Evolutionary conservation across 2,888 invertebrate genomes (phyloP), one percentile per base, ranked within the genome.

Genomic region (Aplocera efformata): DNA sequence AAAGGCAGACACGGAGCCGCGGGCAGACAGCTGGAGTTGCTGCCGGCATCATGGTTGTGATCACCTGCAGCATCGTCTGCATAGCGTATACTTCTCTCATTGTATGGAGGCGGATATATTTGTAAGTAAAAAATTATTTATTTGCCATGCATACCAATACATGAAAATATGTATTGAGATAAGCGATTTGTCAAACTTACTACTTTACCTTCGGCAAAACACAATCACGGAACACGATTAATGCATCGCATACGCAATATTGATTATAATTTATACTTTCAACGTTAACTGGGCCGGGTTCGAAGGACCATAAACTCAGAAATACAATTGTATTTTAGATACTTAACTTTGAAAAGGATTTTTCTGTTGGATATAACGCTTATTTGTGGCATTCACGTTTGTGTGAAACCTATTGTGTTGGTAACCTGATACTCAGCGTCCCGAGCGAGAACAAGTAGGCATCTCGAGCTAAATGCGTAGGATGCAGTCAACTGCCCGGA

Each of bases 101-200:
- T 27, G 75, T 85, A 3, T 88, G 84, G 85, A 72, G 84, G 52
- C 63, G 81, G 58, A 77, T 82, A 68, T 85, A 85, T 55, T 53
- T 88, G 86, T 88, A 48, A 79, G 82, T 78, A 24, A n/a, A n/a
- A n/a, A n/a, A n/a, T n/a, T n/a, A n/a, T n/a, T n/a, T n/a, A n/a
- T n/a, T n/a, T n/a, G n/a, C n/a, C n/a, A n/a, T n/a, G n/a, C n/a
- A n/a, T n/a, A n/a, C n/a, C n/a, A n/a, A n/a, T n/a, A n/a, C n/a
- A n/a, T n/a, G n/a, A n/a, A n/a, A n/a, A n/a, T n/a, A n/a, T n/a
- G n/a, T n/a, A n/a, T n/a, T n/a, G n/a, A n/a, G n/a, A n/a, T n/a
- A n/a, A n/a, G n/a, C n/a, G n/a, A n/a, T n/a, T n/a, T n/a, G n/a
- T n/a, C n/a, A n/a, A n/a, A n/a, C n/a, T n/a, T n/a, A n/a, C n/a